Evolutionary conservation across 2,888 invertebrate species (phyloP), one percentile per base, ranked within the genome.

Genomic region (Aproaerema taeniolella): DNA sequence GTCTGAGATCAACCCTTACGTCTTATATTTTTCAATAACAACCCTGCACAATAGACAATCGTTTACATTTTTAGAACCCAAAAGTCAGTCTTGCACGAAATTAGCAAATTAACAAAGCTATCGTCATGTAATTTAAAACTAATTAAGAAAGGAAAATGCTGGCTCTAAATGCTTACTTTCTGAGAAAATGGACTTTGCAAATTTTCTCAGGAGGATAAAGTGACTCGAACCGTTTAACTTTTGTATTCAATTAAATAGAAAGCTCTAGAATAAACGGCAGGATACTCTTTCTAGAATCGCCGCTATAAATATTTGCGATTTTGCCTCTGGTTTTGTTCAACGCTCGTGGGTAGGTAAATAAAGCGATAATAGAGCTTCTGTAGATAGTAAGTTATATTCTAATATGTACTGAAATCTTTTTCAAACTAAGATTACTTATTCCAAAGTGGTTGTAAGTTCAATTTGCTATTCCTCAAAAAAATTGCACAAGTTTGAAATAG

Each of bases 241-340:
- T 79, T 79, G 79, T 78, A 80, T 80, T 79, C 77, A 75, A 80
- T 82, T 80, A 80, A 76, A 77, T 73, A 79, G 79, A 80, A 76
- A 81, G 76, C 76, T 73, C 72, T 70, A 70, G 69, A 64, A 69
- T 66, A 71, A 68, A 72, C 53, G 67, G 58, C 50, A 50, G 61
- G 59, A 67, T 68, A 30, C 35, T 20, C 15, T 11, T 35, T 61
- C 63, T 59, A 53, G 56, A 67, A 68, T 66, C 58, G 58, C 58
- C 50, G 50, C 61, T 58, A 65, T 66, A 64, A 69, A 68, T 55
- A 59, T 52, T 66, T 55, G 55, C 61, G 55, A 62, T 68, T 67
- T 63, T 49, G 53, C 50, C 44, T n/a, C 65, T 67, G 67, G 61
- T 60, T 66, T 63, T 58, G 49, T 54, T 67, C 60, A 59, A 50